Base-by-base conservation (phyloP, 53 echinoderm and acorn worm species). In the Pentamera pediparva region DNA sequence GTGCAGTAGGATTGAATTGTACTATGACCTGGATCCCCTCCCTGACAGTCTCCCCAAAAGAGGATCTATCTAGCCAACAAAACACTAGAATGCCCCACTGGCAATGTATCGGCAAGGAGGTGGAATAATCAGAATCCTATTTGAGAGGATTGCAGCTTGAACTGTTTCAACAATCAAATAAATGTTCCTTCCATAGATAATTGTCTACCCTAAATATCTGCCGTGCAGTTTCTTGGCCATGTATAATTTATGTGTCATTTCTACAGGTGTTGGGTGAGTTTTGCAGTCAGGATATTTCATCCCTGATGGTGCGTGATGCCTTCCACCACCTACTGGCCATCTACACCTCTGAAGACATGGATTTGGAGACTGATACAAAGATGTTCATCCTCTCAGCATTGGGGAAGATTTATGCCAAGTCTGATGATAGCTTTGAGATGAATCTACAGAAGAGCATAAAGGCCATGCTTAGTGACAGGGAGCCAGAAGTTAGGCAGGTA, bases 251-350 rank as follows among this genome's bases (percentile, higher is more conserved):
- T n/a, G n/a, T n/a, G n/a, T n/a, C n/a, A n/a, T n/a, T 59, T 11
- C 40, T 35, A 0, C 70, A 98, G 98, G 82, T 98, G 13, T 54
- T 98, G 6, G 98, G 98, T 12, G 98, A 91, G 36, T 91, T 83
- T 75, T 70, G 83, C 30, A 55, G 74, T 39, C 54, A 61, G 45
- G 70, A 74, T 27, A 53, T 58, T 39, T 76, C 84, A 38, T 31
- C 89, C 74, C 21, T 86, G 38, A 85, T 85, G 24, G 69, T 70
- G 9, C 52, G 77, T 9, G 86, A 98, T 48, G 76, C 75, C 9
- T 15, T 92, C 37, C 30, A 24, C 41, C 54, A 48, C 27, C 51
- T 98, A 35, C 75, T 75, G 45, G 37, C 35, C 12, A 62, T 87
- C 4, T 67, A 85, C 18, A 62, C 65, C 5, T 78, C 60, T 32